Percentiles rank a stretch among this genome's conserved stretches.
Evolutionary conservation across 1,140 invertebrate species (phyloP).

Genomic region (Batillaria attramentaria): DNA sequence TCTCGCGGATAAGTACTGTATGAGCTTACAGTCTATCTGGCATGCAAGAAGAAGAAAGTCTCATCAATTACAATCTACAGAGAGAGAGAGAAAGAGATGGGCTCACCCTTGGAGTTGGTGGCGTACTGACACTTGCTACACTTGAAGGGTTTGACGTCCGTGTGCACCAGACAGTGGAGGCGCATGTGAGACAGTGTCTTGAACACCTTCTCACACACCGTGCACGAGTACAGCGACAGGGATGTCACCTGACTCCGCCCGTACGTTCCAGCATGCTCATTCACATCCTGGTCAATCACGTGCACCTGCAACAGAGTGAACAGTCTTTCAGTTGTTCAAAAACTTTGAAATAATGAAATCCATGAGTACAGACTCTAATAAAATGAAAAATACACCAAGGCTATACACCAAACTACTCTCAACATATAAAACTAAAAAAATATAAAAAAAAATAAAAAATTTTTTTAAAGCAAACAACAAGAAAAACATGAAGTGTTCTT

Average conservation of each 20-base stretch:
- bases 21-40: background rate
- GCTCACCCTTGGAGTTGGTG: conserved; percentile 69
- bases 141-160: conserved; percentile 69
- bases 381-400: too few species aligned
- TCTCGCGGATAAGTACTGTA: background rate
- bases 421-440: too few species aligned
- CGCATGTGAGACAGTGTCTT: conserved; percentile 71
- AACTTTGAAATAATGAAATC: too few species aligned
- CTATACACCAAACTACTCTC: too few species aligned
- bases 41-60: background rate
- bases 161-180: conserved; percentile 70
- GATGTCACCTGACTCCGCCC: conserved; percentile 38
- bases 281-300: conserved; percentile 68
- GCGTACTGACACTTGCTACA: conserved; percentile 69
- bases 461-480: too few species aligned
- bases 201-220: conserved; percentile 70
- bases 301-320: conserved; percentile 53
- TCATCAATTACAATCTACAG: background rate
- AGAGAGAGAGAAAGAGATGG: background rate
- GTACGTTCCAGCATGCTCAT: conserved; percentile 50
- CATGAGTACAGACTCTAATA: too few species aligned
- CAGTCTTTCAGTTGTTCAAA: too few species aligned
- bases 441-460: too few species aligned
- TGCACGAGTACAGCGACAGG: conserved; percentile 68
- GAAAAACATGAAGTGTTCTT: too few species aligned